These are phyloP conservation scores for Esox niger DNA, from an alignment of 2,113 vertebrate species.

Conservation along the genomic window DNA sequence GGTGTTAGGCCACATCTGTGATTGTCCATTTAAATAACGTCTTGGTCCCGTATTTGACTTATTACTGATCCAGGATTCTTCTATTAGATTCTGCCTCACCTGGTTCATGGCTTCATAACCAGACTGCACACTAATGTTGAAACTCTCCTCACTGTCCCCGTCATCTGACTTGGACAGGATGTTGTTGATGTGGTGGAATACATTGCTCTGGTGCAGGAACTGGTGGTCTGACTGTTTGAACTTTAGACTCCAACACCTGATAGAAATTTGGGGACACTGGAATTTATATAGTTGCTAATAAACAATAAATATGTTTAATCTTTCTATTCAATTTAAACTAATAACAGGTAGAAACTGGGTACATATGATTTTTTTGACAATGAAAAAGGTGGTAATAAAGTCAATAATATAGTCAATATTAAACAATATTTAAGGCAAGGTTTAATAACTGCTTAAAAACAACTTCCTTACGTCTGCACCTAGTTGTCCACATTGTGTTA, in stretches of 20 bases:
- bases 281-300: no score
- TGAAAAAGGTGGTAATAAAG: no score
- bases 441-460: no score
- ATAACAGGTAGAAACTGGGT: no score
- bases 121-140: conserved; percentile 96
- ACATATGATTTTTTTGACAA: no score
- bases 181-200: conserved; percentile 99
- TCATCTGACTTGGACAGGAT: conserved; percentile 99
- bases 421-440: no score
- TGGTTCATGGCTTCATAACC: conserved; percentile 96
- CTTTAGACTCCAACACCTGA: conserved; percentile 98
- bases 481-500: no score
- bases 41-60: neutral
- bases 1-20: neutral
- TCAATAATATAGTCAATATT: no score
- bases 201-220: conserved; percentile 98
- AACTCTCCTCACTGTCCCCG: conserved; percentile 97
- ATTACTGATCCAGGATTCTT: no score
- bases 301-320: no score
- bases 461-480: no score
- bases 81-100: conserved; percentile 60
- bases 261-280: conserved; percentile 3
- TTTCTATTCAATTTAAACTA: no score
- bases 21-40: neutral
- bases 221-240: conserved; percentile 99